phyloP scores from a whole-genome alignment of 1,140 invertebrate genomes.

The Plectrocnemia conspersa region DNA sequence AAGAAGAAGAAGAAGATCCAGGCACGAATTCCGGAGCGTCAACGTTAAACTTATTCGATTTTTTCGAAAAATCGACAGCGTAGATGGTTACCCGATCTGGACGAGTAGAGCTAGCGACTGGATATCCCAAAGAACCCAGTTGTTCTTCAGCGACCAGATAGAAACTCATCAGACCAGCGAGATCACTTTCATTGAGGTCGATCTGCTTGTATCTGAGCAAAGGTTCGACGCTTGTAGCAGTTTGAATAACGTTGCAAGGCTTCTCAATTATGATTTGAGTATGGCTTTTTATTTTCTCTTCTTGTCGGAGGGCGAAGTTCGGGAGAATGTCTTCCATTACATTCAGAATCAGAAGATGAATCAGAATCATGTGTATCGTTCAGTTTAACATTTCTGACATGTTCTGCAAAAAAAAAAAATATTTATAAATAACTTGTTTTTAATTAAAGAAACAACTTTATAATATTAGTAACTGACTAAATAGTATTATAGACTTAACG shows the following conservation, averaged over 20 bases:
- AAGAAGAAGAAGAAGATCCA: conserved; percentile 49
- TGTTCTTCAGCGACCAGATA: conserved; percentile 63
- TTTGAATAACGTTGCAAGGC: conserved; percentile 37
- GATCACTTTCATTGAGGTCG: conserved; percentile 41
- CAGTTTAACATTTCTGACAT: no score
- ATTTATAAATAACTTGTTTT: no score
- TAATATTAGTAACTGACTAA: no score
- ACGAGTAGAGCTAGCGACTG: conserved; percentile 57
- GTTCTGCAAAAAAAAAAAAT: no score
- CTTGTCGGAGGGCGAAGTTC: no score
- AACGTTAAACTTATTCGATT: conserved; percentile 48
- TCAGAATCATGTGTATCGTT: no score
- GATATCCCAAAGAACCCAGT: conserved; percentile 67
- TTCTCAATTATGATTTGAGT: no score
- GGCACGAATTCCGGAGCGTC: conserved; percentile 65
- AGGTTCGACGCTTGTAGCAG: conserved; percentile 44
- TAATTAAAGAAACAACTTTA: no score
- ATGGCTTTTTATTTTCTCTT: no score
- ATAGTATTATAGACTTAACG: no score
- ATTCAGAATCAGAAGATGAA: no score
- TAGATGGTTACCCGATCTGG: conserved; percentile 60
- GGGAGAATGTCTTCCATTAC: no score
- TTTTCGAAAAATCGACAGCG: conserved; percentile 49
- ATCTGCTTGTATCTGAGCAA: conserved; percentile 37
- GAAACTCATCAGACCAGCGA: conserved; percentile 42